Evolutionary conservation across 2,113 vertebrate species (phyloP).

Genomic region (Sinocyclocheilus maitianheensis): DNA sequence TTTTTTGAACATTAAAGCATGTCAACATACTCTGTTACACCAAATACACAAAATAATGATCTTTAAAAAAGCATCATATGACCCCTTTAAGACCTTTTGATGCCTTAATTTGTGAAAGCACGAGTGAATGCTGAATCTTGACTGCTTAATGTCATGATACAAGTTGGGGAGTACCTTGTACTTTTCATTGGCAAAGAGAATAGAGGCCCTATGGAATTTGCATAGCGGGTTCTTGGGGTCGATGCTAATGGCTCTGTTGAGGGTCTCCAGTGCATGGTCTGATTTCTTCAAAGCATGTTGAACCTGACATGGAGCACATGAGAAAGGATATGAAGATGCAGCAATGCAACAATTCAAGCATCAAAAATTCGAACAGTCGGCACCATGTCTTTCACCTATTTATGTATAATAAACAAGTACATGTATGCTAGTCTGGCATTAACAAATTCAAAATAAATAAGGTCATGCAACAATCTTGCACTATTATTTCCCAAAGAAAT

Average conservation of each 20-base stretch:
- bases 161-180: constrained; percentile 84
- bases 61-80: too few relatives aligned
- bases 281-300: constrained; percentile 97
- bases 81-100: too few relatives aligned
- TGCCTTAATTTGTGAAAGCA: not conserved
- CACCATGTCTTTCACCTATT: not conserved
- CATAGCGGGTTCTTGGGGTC: constrained; percentile 98
- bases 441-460: not conserved
- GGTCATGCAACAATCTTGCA: not conserved
- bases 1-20: too few relatives aligned
- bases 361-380: not conserved
- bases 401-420: not conserved
- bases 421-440: not conserved
- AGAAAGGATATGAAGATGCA: not conserved
- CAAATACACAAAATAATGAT: too few relatives aligned
- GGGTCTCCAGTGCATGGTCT: constrained; percentile 93
- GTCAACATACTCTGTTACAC: too few relatives aligned
- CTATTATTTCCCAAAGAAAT: not conserved
- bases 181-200: constrained; percentile 97
- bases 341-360: not conserved
- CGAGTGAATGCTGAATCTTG: not conserved
- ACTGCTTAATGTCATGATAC: not conserved
- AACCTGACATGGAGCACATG: constrained; percentile 73
- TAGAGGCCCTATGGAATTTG: constrained; percentile 98
- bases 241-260: constrained; percentile 94